Evolutionary conservation across 2,113 vertebrate genomes (phyloP), one percentile per base, ranked within the genome.

Genomic region (Oryzias javanicus): DNA sequence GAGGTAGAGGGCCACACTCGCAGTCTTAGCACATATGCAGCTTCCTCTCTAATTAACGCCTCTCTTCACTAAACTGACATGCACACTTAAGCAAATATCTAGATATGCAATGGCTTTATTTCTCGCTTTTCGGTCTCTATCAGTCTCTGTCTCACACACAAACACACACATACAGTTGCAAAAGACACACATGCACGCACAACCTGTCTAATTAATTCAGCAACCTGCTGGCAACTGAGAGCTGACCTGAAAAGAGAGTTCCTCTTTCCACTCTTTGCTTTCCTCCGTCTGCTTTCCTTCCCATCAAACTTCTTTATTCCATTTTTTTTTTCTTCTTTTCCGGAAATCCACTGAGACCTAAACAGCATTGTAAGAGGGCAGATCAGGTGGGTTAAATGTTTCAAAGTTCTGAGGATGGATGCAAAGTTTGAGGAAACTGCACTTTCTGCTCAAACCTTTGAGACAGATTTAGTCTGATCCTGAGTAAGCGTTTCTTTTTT

Each of bases 181-280:
- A 8, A 55, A 35, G 35, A 35, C 35, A 35, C 35, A 35, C 35
- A 35, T 35, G 35, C 8, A 12, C 35, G 7, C 35, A 35, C 35
- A 49, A 41, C 61, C 56, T 74, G 64, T 78, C 71, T 85, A 86
- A 83, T 84, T 84, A 84, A 80, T 72, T 55, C 81, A 83, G 65
- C 58, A 70, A 69, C 72, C 69, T 82, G 68, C 70, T 70, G 67
- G 78, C 76, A 85, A 54, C 48, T 0, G 22, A 70, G 72, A 64
- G 54, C 65, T 81, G 68, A 80, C n/a, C 82, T 73, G 65, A 79
- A 72, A 77, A 72, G 72, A 80, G 63, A 69, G 70, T 48, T 64
- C 20, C 42, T 72, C 64, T 72, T 75, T 73, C 64, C 55, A 50
- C 19, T 81, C 54, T 51, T 74, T 15, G 17, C 50, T 56, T 55